Evolutionary conservation across 2,797 vertebrate species (phyloP).

Genomic region (Acanthiza pusilla): DNA sequence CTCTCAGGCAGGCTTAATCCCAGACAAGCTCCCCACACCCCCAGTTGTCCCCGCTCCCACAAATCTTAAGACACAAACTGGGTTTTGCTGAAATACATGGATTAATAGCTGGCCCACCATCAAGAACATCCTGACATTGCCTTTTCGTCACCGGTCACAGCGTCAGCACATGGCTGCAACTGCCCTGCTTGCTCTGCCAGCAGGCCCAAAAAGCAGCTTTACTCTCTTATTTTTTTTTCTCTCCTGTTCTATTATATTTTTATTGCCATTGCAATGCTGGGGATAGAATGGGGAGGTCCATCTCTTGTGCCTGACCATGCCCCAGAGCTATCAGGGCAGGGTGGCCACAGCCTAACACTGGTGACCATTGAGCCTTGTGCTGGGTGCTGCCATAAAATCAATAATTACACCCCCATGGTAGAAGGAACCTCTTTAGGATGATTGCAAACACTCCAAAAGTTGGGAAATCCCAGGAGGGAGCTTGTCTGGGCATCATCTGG

Average conservation of each 20-base stretch:
- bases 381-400: background rate
- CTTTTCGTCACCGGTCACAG: background rate
- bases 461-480: constrained; percentile 53
- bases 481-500: constrained; percentile 48
- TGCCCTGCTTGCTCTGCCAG: rapidly evolving
- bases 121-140: constrained; percentile 45
- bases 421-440: background rate
- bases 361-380: background rate
- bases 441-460: constrained; percentile 37
- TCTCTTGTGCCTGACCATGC: rapidly evolving
- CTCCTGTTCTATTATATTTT: background rate
- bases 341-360: background rate
- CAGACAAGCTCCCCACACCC: background rate
- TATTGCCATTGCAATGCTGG: background rate
- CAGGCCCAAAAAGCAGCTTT: background rate
- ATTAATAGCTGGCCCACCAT: constrained; percentile 36
- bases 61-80: constrained; percentile 47
- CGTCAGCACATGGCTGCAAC: rapidly evolving
- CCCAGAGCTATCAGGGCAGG: background rate
- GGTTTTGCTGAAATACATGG: constrained; percentile 30
- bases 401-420: background rate
- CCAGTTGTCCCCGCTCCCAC: constrained; percentile 26
- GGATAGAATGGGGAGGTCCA: background rate
- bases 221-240: too few relatives aligned
- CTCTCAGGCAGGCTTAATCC: constrained; percentile 32